phyloP scores from a whole-genome alignment of 2,888 invertebrate species.

The Galerucella pusilla region DNA sequence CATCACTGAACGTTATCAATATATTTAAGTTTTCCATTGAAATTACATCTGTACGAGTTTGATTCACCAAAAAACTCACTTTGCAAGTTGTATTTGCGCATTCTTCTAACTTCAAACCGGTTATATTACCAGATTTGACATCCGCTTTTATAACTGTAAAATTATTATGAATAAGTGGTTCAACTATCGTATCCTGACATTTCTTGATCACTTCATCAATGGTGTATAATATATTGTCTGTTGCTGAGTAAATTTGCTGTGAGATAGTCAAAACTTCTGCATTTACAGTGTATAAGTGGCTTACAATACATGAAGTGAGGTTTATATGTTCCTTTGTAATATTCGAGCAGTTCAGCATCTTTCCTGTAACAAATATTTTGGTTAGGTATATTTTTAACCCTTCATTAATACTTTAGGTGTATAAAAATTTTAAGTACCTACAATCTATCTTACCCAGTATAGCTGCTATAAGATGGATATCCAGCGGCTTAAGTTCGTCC shows the following conservation, averaged over 20 bases:
- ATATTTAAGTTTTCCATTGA: slow-evolving; percentile 37
- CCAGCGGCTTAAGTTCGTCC: slow-evolving; percentile 42
- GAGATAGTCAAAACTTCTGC: slow-evolving; percentile 44
- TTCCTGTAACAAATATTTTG: not conserved
- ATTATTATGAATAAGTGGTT: slow-evolving; percentile 61
- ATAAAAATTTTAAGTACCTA: no score
- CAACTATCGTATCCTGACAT: slow-evolving; percentile 13
- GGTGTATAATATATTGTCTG: slow-evolving; percentile 47
- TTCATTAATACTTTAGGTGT: no score
- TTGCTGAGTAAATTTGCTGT: slow-evolving; percentile 45
- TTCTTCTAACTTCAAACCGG: slow-evolving; percentile 55
- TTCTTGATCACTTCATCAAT: slow-evolving; percentile 57
- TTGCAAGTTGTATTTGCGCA: slow-evolving; percentile 58
- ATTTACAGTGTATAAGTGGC: slow-evolving; percentile 60
- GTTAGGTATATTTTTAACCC: no score
- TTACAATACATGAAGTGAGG: slow-evolving; percentile 65
- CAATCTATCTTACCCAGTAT: slow-evolving; percentile 44
- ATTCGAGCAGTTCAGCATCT: not conserved
- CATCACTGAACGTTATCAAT: slow-evolving; percentile 47
- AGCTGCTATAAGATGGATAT: slow-evolving; percentile 51
- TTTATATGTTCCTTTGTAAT: slow-evolving; percentile 57
- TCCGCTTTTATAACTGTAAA: slow-evolving; percentile 65
- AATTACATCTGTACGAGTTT: slow-evolving; percentile 32
- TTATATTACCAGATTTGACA: slow-evolving; percentile 62
- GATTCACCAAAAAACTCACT: slow-evolving; percentile 52